Evolutionary conservation across 2,888 invertebrate genomes (phyloP).

Genomic region (Drosophila cracens): DNA sequence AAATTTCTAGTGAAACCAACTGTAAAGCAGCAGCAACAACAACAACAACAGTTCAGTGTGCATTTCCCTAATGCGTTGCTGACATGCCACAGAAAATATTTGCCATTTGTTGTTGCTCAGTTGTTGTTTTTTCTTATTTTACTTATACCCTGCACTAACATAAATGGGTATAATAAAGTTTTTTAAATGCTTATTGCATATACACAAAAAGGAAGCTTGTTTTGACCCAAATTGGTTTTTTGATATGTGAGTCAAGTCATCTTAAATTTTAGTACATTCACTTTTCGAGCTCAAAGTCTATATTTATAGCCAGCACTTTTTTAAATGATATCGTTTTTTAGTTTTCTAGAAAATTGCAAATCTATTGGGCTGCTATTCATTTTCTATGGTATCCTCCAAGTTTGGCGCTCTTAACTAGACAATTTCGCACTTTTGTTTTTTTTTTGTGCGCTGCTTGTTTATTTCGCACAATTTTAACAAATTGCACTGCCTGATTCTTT

Average conservation of each 20-base stretch:
- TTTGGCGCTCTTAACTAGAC: constrained; percentile 13
- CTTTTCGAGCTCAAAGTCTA: background rate
- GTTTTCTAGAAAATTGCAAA: background rate
- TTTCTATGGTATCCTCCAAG: constrained; percentile 25
- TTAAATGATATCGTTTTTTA: background rate
- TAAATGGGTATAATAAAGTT: constrained; percentile 2
- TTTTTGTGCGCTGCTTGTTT: background rate
- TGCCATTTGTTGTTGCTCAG: constrained; percentile 4
- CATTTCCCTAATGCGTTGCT: constrained; percentile 69
- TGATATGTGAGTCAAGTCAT: background rate
- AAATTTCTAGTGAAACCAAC: constrained; percentile 48
- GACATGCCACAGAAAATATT: constrained; percentile 43
- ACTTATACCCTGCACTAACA: constrained; percentile 26
- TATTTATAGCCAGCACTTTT: background rate
- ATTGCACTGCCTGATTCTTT: constrained; percentile 57
- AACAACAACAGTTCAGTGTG: constrained; percentile 29
- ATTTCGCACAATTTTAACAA: constrained; percentile 36
- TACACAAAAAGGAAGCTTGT: constrained; percentile 9
- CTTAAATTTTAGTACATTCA: background rate
- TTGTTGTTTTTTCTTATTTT: background rate
- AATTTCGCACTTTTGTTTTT: constrained; percentile 10
- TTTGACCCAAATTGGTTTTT: constrained; percentile 3
- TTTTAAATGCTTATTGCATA: background rate
- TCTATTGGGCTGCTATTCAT: background rate
- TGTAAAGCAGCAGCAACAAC: constrained; percentile 30